Conservation (phyloP, 1,140 invertebrate genomes). For the Hestina assimilis region DNA sequence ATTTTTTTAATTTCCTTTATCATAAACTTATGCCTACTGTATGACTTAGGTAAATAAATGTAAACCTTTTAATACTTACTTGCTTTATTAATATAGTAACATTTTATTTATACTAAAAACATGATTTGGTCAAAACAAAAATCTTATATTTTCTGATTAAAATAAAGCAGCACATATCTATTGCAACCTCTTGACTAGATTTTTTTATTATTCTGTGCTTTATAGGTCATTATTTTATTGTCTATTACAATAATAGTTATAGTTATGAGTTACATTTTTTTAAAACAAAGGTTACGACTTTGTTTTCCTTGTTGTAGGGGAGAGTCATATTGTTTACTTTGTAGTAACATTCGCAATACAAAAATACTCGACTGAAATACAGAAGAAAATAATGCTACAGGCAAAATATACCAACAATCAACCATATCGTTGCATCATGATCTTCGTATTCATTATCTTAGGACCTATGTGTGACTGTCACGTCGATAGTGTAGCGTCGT, state of each 20-base stretch:
- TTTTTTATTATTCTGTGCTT: conserved; percentile 6
- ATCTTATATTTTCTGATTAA: background rate
- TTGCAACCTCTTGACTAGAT: conserved; percentile 30
- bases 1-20: no score
- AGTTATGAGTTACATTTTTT: background rate
- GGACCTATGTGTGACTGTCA: background rate
- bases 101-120: conserved; percentile 13
- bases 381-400: background rate
- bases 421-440: background rate
- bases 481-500: background rate
- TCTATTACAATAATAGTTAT: background rate
- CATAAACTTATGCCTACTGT: no score
- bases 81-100: conserved; percentile 5
- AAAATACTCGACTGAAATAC: conserved; percentile 12
- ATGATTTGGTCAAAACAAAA: background rate
- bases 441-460: background rate
- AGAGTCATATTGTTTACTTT: background rate
- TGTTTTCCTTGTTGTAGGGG: conserved; percentile 6
- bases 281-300: background rate
- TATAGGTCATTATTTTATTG: background rate
- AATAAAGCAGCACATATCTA: background rate
- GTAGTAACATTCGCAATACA: background rate
- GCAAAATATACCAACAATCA: no score
- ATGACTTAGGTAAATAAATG: background rate
- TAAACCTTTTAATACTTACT: conserved; percentile 5